A percentile compares a stretch with the other conserved stretches of the same genome.
Evolutionary conservation across 2,797 vertebrate genomes (phyloP).

Genomic region (Sebastes diaconus): DNA sequence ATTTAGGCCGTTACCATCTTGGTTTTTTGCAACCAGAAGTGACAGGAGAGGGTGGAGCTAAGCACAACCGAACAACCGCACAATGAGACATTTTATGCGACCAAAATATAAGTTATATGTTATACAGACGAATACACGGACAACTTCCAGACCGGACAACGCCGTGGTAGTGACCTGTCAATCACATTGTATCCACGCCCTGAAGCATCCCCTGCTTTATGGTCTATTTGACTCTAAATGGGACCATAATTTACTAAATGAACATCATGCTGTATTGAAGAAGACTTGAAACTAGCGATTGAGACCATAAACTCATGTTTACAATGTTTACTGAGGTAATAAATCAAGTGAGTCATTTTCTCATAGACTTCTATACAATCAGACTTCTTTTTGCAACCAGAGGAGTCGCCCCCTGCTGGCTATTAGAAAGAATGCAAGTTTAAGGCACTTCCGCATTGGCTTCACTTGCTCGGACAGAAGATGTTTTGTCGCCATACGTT

Average conservation of each 20-base stretch:
- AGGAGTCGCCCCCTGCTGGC: too few species aligned
- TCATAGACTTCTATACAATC: neutral
- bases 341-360: neutral
- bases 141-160: neutral
- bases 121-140: neutral
- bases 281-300: too few species aligned
- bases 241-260: neutral
- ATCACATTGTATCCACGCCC: neutral
- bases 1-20: neutral
- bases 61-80: neutral
- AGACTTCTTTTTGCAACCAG: too few species aligned
- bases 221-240: fast-evolving
- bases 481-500: neutral
- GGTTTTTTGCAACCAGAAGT: neutral
- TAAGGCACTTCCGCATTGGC: too few species aligned
- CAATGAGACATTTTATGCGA: neutral
- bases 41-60: neutral
- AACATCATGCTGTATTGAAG: neutral
- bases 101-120: neutral
- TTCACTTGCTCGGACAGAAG: too few species aligned
- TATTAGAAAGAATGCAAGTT: too few species aligned
- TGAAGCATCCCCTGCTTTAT: fast-evolving
- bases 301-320: neutral
- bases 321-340: neutral
- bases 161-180: neutral